A percentile compares a stretch with the other conserved stretches of the same genome.
Evolutionary conservation across 1,140 invertebrate genomes (phyloP).

Genomic region (Calycopis cecrops): DNA sequence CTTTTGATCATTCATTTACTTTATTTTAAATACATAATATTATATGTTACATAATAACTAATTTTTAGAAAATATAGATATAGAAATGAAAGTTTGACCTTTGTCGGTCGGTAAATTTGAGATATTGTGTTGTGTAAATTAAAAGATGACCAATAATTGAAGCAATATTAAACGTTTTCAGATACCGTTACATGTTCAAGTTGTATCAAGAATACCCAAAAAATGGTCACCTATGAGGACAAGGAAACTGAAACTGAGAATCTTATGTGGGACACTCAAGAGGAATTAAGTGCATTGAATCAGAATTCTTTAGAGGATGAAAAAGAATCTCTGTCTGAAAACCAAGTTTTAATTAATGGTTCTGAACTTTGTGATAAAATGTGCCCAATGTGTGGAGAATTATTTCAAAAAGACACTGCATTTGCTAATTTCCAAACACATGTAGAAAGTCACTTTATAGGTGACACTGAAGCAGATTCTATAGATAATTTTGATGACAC

Average conservation of each 20-base stretch:
- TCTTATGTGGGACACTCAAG: conserved; percentile 26
- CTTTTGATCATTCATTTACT: too few relatives aligned
- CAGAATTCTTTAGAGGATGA: conserved; percentile 8
- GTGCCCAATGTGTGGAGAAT: conserved; percentile 75
- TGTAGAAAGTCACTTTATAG: conserved; percentile 76
- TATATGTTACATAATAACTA: too few relatives aligned
- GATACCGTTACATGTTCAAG: conserved; percentile 61
- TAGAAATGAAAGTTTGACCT: too few relatives aligned
- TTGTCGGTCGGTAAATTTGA: too few relatives aligned
- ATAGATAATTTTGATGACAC: conserved; percentile 62
- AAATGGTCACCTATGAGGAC: conserved; percentile 44
- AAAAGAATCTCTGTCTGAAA: conserved; percentile 23
- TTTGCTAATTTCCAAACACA: conserved; percentile 73
- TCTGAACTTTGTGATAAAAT: conserved; percentile 57
- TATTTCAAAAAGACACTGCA: conserved; percentile 55
- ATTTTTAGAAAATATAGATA: too few relatives aligned
- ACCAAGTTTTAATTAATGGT: conserved; percentile 31
- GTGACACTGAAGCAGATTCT: conserved; percentile 63
- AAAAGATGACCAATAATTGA: background rate
- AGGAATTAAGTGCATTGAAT: conserved; percentile 13
- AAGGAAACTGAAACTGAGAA: conserved; percentile 67
- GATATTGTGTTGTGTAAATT: conserved; percentile 11
- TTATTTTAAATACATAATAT: too few relatives aligned
- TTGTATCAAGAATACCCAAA: conserved; percentile 46
- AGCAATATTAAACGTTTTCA: conserved; percentile 27